Evolutionary conservation across 1,140 invertebrate genomes (phyloP).

Genomic region (Drosophila persimilis): DNA sequence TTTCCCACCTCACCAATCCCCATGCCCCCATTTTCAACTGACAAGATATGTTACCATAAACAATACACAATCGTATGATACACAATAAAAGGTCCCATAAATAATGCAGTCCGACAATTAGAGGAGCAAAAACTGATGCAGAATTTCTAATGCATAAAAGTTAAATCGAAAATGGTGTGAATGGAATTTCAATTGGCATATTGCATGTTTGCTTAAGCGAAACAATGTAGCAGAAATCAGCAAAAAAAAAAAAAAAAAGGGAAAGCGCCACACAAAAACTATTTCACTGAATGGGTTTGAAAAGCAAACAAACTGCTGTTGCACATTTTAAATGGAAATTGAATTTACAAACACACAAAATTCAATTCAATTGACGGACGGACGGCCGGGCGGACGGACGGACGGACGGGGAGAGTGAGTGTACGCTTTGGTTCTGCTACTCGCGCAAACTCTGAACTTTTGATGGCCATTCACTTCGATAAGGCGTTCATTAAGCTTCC

Average conservation of each 20-base stretch:
- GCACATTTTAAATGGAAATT: constrained; percentile 29
- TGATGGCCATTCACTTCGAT: constrained; percentile 7
- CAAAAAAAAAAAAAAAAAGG: neutral
- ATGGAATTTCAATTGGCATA: constrained; percentile 52
- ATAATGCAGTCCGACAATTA: constrained; percentile 65
- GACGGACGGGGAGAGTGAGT: neutral
- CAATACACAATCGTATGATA: constrained; percentile 29
- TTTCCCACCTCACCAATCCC: constrained; percentile 3
- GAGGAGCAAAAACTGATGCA: constrained; percentile 37
- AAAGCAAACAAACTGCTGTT: constrained; percentile 33
- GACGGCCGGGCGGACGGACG: too few species aligned
- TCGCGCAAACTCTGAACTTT: constrained; percentile 8
- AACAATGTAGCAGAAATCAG: constrained; percentile 15
- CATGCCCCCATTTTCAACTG: constrained; percentile 15
- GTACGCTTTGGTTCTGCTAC: neutral
- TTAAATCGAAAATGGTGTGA: constrained; percentile 51
- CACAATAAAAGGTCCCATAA: constrained; percentile 53
- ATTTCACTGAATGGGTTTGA: constrained; percentile 20
- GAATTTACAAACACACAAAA: constrained; percentile 20
- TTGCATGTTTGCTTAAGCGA: constrained; percentile 42
- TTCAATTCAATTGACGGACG: neutral
- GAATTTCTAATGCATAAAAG: constrained; percentile 29
- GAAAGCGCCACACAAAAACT: constrained; percentile 9
- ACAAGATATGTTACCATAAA: constrained; percentile 46
- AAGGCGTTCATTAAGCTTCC: constrained; percentile 23